Base-by-base conservation (phyloP, 2,113 vertebrate genomes). In the Nibea coibor region DNA sequence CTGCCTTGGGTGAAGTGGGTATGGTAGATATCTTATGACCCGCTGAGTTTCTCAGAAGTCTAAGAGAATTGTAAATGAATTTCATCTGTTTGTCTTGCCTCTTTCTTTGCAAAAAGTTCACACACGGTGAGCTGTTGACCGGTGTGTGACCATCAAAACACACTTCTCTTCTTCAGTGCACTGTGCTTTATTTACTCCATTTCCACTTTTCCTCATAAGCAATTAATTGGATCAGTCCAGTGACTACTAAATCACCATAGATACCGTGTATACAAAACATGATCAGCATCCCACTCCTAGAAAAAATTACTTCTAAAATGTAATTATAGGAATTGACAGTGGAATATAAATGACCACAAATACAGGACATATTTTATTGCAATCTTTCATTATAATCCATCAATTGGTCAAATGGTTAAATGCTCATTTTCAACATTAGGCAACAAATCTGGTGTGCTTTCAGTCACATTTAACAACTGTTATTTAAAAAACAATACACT, bases 1-100 rank as follows among this genome's bases (percentile, higher is more conserved):
- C 72, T 16, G 50, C 24, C n/a, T 28, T 5, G 42, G 54, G 22
- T 39, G 17, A 1, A 39, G 15, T 31, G 9, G 19, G 24, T 56
- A 26, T 28, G 47, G 17, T 54, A 56, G 22, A 56, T 71, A 35
- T 61, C 74, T 74, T 48, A 71, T 66, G 86, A 78, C 45, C 73
- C 26, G 64, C 39, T 22, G 51, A 56, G 62, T n/a, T 73, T 56
- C 43, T 69, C 8, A 5, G 31, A 73, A 68, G 54, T 51, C 1
- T 11, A 9, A 26, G 24, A 35, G 19, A 51, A 42, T 59, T 43
- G 35, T 9, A 70, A 56, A 24, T 24, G 31, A 61, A 54, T 45
- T 62, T 35, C 1, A n/a, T 64, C 26, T 48, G 45, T 67, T 53
- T 45, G 35, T 45, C 4, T 10, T 45, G 12, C 14, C 43, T 19